Conservation (phyloP, 2,888 invertebrate species). For the Epirrhoe tristata region DNA sequence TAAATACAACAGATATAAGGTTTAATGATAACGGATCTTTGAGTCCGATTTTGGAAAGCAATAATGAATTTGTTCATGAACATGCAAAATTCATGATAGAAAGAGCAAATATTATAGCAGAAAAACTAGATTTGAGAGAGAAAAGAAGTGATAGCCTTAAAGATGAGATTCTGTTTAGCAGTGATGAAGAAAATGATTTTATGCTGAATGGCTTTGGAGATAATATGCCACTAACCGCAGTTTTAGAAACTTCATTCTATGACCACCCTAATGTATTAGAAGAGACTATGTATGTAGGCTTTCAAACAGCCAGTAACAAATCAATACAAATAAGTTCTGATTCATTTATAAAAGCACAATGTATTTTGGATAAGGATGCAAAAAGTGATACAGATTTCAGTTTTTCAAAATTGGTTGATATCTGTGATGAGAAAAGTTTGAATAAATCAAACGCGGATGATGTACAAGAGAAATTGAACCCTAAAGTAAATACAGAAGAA, state of each 20-base stretch:
- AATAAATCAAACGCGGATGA: constrained; percentile 12
- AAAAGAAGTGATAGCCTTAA: constrained; percentile 47
- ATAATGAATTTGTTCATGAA: constrained; percentile 31
- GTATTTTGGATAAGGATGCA: constrained; percentile 54
- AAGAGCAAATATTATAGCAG: constrained; percentile 11
- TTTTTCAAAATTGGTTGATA: constrained; percentile 58
- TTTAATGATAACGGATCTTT: constrained; percentile 35
- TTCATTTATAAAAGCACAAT: constrained; percentile 68
- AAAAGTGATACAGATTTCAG: constrained; percentile 46
- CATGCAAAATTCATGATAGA: constrained; percentile 33
- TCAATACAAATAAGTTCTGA: constrained; percentile 67
- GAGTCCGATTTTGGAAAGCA: constrained; percentile 48
- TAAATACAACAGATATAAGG: constrained; percentile 47
- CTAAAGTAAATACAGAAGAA: constrained; percentile 1
- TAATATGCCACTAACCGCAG: constrained; percentile 70
- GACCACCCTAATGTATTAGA: constrained; percentile 59
- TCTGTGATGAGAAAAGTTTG: constrained; percentile 44
- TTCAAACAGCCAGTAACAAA: constrained; percentile 76
- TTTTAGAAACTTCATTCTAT: constrained; percentile 65
- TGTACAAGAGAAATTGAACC: constrained; percentile 1
- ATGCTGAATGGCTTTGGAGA: constrained; percentile 55
- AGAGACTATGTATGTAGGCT: constrained; percentile 73
- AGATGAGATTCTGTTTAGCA: constrained; percentile 75
- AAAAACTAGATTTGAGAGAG: constrained; percentile 20
- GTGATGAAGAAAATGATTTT: constrained; percentile 71